Evolutionary conservation across 2,888 invertebrate genomes (phyloP).

Genomic region (Ganaspis brasiliensis): DNA sequence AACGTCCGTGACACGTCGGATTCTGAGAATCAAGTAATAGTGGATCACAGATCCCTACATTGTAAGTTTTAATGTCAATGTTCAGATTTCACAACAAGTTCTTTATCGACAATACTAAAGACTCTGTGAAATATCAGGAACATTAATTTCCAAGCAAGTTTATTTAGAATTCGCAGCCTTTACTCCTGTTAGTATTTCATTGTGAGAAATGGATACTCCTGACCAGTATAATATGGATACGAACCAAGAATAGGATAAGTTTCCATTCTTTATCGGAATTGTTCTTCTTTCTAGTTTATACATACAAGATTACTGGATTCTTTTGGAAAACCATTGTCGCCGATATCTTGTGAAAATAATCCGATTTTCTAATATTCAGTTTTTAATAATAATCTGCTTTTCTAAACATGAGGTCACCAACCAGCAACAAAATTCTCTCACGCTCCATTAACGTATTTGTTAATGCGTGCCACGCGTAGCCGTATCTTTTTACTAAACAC

Average conservation of each 20-base stretch:
- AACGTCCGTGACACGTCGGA: not conserved
- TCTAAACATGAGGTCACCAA: constrained; percentile 20
- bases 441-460: constrained; percentile 51
- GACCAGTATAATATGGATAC: not conserved
- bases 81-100: not conserved
- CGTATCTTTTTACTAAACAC: constrained; percentile 60
- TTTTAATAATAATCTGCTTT: not conserved
- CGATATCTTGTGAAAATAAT: not conserved
- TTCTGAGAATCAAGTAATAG: constrained; percentile 25
- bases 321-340: not conserved
- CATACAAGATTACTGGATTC: not conserved
- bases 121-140: not conserved
- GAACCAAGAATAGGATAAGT: not conserved
- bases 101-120: not conserved
- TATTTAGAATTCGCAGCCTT: too few relatives aligned
- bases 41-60: not conserved
- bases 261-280: not conserved
- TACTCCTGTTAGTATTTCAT: not conserved
- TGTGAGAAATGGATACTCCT: not conserved
- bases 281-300: not conserved
- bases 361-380: constrained; percentile 1
- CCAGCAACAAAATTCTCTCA: constrained; percentile 51
- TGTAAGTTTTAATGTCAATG: constrained; percentile 11
- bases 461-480: constrained; percentile 55
- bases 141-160: not conserved